These are phyloP conservation scores for Pyralis farinalis DNA, from an alignment of 2,888 invertebrate species.

Conservation along the genomic window DNA sequence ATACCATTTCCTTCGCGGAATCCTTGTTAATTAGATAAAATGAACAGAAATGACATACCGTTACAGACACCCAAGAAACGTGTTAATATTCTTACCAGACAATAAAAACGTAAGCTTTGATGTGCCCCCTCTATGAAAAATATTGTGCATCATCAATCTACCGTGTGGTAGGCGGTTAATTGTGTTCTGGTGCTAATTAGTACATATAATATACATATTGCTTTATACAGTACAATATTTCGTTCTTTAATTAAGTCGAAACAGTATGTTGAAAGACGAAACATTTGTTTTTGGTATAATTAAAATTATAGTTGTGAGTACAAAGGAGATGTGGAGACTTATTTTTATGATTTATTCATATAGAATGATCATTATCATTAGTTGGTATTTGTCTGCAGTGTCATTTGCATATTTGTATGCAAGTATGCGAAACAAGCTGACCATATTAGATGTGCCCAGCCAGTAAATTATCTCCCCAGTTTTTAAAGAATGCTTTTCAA, in stretches of 20 bases:
- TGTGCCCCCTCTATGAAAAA: constrained; percentile 15
- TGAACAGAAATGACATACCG: constrained; percentile 4
- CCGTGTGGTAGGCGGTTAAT: not conserved
- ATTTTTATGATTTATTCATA: no score
- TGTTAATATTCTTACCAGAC: not conserved
- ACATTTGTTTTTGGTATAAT: not conserved
- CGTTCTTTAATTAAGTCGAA: constrained; percentile 1
- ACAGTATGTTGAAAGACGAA: no score
- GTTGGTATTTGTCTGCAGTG: not conserved
- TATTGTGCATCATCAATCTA: constrained; percentile 17
- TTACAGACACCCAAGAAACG: not conserved
- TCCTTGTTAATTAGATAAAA: constrained; percentile 3
- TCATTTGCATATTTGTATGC: no score
- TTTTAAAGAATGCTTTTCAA: no score
- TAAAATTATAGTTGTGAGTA: no score
- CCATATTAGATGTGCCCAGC: no score
- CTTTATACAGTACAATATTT: no score
- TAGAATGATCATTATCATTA: not conserved
- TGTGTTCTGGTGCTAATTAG: constrained; percentile 11
- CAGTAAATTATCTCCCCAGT: no score
- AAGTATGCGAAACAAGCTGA: no score
- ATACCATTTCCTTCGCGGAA: constrained; percentile 1
- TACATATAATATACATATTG: not conserved
- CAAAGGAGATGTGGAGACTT: no score
- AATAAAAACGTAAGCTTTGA: constrained; percentile 9